phyloP scores from a whole-genome alignment of 2,113 vertebrate genomes.

The Tautogolabrus adspersus region DNA sequence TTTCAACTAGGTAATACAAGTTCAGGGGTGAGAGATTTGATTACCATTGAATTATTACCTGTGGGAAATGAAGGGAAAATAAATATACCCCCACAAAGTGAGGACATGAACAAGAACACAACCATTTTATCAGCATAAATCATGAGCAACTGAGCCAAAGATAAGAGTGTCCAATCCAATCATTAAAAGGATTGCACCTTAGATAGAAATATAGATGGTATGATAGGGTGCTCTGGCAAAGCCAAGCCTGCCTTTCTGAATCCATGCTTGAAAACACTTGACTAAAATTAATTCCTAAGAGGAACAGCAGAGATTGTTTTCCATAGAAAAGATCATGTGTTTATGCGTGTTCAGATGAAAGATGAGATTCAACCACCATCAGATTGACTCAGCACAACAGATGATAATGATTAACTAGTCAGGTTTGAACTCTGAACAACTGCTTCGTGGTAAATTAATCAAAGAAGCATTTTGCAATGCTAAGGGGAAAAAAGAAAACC shows the following conservation, averaged over 20 bases:
- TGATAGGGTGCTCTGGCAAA: no score
- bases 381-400: constrained; percentile 33
- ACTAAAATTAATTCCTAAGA: neutral
- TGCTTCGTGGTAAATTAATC: constrained; percentile 43
- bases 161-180: no score
- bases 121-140: no score
- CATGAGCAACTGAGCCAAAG: no score
- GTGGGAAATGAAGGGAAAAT: no score
- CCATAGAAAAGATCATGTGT: neutral
- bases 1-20: neutral
- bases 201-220: no score
- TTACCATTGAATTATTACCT: neutral
- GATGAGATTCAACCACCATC: constrained; percentile 16
- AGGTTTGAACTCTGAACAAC: constrained; percentile 22
- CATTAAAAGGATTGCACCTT: no score
- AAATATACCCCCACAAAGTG: no score
- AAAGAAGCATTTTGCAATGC: constrained; percentile 21
- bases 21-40: neutral
- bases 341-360: constrained; percentile 18
- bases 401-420: constrained; percentile 49
- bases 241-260: no score
- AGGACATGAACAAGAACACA: no score
- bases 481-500: constrained; percentile 10
- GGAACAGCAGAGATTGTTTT: neutral
- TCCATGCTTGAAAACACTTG: no score